These are phyloP conservation scores for Myxocyprinus asiaticus DNA, from an alignment of 2,113 vertebrate species.

Conservation along the genomic window DNA sequence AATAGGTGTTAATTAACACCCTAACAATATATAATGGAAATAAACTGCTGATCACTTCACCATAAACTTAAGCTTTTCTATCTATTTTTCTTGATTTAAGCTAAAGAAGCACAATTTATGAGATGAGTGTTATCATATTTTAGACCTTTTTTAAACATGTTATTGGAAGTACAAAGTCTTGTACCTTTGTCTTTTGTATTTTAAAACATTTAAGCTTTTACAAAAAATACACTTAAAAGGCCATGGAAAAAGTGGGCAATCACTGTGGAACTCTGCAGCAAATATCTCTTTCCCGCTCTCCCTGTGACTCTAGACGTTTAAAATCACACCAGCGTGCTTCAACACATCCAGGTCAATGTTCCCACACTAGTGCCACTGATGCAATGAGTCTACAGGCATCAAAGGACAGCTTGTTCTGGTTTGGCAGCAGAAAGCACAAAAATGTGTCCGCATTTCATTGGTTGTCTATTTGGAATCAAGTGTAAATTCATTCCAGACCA, in stretches of 20 bases:
- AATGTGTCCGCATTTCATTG: conserved; percentile 44
- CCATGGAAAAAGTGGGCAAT: background rate
- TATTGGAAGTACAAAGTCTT: too few species aligned
- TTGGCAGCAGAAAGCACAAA: conserved; percentile 36
- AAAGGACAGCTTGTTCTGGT: conserved; percentile 65
- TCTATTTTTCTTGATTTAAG: too few species aligned
- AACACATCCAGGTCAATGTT: conserved; percentile 67
- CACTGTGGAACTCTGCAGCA: background rate
- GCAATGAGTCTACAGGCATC: conserved; percentile 62
- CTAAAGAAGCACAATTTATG: too few species aligned
- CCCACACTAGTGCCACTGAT: conserved; percentile 59
- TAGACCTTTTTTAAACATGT: too few species aligned
- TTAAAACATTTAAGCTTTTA: too few species aligned
- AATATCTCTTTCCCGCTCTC: conserved; percentile 15
- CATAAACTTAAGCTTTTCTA: too few species aligned
- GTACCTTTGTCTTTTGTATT: too few species aligned
- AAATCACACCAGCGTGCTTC: conserved; percentile 51
- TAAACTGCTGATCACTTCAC: too few species aligned
- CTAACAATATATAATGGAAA: too few species aligned
- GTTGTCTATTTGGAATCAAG: conserved; percentile 53
- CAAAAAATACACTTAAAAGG: too few species aligned
- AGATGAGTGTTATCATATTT: too few species aligned
- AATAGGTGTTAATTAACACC: too few species aligned
- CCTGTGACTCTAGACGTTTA: conserved; percentile 36
- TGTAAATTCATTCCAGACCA: conserved; percentile 56